phyloP scores from a whole-genome alignment of 2,888 invertebrate species.

The Sinelater perroti region DNA sequence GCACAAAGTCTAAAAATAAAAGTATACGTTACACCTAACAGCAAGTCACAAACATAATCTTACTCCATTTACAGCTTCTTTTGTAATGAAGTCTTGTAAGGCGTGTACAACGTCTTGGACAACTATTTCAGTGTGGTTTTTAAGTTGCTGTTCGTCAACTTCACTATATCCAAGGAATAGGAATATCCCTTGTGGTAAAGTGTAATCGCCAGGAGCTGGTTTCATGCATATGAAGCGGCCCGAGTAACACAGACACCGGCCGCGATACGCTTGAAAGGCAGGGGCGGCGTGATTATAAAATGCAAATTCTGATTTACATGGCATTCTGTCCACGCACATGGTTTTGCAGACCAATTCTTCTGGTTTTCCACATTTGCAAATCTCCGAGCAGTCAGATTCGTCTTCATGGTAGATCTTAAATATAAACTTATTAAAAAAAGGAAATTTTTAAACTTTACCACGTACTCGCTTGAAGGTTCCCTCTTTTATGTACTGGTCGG shows the following conservation, averaged over 20 bases:
- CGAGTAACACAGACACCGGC: conserved; percentile 89
- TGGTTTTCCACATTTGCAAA: conserved; percentile 85
- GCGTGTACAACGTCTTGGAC: conserved; percentile 86
- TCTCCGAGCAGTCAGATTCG: conserved; percentile 88
- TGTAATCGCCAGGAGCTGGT: conserved; percentile 79
- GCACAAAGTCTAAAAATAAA: conserved; percentile 78
- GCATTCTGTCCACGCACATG: conserved; percentile 85
- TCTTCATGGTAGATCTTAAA: conserved; percentile 82
- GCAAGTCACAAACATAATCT: conserved; percentile 39
- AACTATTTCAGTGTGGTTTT: conserved; percentile 83
- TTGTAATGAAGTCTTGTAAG: conserved; percentile 79
- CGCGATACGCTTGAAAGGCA: conserved; percentile 88
- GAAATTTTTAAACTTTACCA: conserved; percentile 35
- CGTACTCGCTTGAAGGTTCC: conserved; percentile 86
- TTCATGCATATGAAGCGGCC: conserved; percentile 93
- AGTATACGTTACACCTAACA: conserved; percentile 35
- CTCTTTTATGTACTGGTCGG: conserved; percentile 85
- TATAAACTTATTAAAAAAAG: conserved; percentile 23
- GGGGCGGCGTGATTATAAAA: conserved; percentile 92
- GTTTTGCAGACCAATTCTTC: conserved; percentile 85
- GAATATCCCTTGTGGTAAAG: conserved; percentile 84
- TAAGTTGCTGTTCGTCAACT: conserved; percentile 81
- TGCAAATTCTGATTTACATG: conserved; percentile 87
- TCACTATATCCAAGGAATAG: conserved; percentile 90
- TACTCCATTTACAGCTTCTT: conserved; percentile 78